Percentiles rank a stretch among this genome's conserved stretches.
These are phyloP conservation scores for Enteromius anoplus DNA, from an alignment of 2,797 vertebrate species.

Conservation along the genomic window DNA sequence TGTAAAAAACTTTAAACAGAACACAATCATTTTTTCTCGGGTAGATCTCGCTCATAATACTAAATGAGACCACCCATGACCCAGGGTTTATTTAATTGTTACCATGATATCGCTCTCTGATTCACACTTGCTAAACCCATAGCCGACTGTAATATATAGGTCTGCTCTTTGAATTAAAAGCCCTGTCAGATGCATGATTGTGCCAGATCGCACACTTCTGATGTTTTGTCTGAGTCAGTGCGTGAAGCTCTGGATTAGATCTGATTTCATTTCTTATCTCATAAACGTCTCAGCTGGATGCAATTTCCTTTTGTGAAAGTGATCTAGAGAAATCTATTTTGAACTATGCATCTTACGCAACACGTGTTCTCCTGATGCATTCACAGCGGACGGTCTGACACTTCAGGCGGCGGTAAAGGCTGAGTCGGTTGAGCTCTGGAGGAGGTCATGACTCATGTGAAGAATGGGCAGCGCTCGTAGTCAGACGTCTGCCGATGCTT, in stretches of 20 bases:
- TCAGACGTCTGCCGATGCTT: conserved; percentile 13
- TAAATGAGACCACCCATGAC: conserved; percentile 63
- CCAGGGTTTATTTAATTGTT: conserved; percentile 49
- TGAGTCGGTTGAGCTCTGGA: conserved; percentile 4
- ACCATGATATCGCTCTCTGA: conserved; percentile 35
- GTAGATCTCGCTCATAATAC: conserved; percentile 50
- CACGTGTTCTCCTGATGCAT: conserved; percentile 17
- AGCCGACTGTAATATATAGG: not conserved
- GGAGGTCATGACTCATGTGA: conserved; percentile 30
- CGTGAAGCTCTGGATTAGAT: not conserved
- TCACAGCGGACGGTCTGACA: not conserved
- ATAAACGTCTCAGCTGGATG: conserved; percentile 16
- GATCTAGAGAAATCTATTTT: conserved; percentile 22
- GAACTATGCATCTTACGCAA: not conserved
- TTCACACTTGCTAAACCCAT: conserved; percentile 10
- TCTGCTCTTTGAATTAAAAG: not conserved
- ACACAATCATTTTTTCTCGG: conserved; percentile 28
- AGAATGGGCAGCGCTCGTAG: not conserved
- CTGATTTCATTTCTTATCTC: conserved; percentile 3
- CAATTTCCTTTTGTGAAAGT: not conserved
- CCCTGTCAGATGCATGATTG: not conserved
- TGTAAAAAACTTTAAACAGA: conserved; percentile 57
- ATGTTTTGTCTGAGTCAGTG: not conserved
- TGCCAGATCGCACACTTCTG: conserved; percentile 3
- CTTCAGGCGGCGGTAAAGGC: not conserved